Evolutionary conservation across 2,888 invertebrate genomes (phyloP).

Genomic region (Limenitis camilla): DNA sequence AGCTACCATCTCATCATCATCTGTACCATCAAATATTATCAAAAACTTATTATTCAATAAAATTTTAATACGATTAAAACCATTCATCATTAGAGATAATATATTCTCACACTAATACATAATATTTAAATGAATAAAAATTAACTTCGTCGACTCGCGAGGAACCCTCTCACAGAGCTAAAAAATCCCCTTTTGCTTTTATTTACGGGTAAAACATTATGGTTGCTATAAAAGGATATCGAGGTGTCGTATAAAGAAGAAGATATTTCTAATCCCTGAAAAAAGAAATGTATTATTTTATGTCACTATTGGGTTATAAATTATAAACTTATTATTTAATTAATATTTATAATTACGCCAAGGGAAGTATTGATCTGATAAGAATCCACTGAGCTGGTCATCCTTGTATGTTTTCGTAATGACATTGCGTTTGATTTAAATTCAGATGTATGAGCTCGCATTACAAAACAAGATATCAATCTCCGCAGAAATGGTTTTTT

Average conservation of each 20-base stretch:
- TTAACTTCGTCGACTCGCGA: conserved; percentile 41
- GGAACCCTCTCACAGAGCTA: conserved; percentile 50
- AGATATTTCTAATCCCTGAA: conserved; percentile 51
- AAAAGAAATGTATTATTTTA: conserved; percentile 12
- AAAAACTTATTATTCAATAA: neutral
- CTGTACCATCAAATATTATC: neutral
- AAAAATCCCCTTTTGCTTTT: conserved; percentile 55
- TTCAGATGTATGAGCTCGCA: conserved; percentile 38
- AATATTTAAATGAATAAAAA: neutral
- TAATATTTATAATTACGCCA: conserved; percentile 38
- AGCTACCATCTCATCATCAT: too few species aligned
- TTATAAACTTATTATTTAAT: neutral
- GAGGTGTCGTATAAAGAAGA: conserved; percentile 63
- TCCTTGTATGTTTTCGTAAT: conserved; percentile 24
- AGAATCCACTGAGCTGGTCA: conserved; percentile 49
- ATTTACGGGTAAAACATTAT: conserved; percentile 42
- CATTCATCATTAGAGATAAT: neutral
- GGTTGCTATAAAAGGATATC: conserved; percentile 57
- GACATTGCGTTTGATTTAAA: conserved; percentile 26
- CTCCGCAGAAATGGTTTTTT: conserved; percentile 51
- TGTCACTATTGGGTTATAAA: too few species aligned
- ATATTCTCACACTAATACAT: neutral
- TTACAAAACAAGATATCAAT: conserved; percentile 55
- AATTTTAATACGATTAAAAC: too few species aligned
- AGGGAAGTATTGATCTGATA: conserved; percentile 57